Evolutionary conservation across 2,797 vertebrate species (phyloP).

Genomic region (Perodicticus potto): DNA sequence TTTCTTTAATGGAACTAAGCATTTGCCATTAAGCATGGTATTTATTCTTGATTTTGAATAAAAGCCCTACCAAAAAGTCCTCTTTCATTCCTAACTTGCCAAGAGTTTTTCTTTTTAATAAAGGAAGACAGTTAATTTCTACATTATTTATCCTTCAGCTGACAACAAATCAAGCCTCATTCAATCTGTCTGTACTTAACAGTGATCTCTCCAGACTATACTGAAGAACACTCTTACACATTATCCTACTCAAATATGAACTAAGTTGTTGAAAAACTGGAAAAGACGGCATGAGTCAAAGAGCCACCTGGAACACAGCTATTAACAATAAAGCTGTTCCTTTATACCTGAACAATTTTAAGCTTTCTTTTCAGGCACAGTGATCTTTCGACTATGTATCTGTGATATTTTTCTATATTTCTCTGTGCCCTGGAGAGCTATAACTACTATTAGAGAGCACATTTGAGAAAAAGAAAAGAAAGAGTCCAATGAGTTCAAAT

Average conservation of each 20-base stretch:
- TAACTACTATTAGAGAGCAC: not conserved
- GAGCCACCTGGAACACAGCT: not conserved
- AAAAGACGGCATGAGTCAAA: not conserved
- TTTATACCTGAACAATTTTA: not conserved
- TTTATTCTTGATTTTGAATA: not conserved
- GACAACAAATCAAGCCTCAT: not conserved
- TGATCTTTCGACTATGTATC: not conserved
- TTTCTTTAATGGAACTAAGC: not conserved
- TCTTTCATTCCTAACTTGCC: not conserved
- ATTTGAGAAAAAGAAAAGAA: not conserved
- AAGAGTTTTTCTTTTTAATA: not conserved
- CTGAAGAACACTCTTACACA: not conserved
- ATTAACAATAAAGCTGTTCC: not conserved
- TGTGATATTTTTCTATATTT: not conserved
- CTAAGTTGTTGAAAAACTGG: not conserved
- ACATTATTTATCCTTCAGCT: not conserved
- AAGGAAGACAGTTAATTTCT: not conserved
- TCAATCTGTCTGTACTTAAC: not conserved
- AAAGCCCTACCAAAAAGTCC: slow-evolving; percentile 2
- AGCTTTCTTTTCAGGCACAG: not conserved
- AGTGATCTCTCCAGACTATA: not conserved
- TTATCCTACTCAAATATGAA: not conserved
- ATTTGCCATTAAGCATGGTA: not conserved
- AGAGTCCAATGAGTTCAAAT: not conserved
- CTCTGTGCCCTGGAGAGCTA: not conserved